phyloP scores from a whole-genome alignment of 2,888 invertebrate genomes.

The Dexiosoma caninum region DNA sequence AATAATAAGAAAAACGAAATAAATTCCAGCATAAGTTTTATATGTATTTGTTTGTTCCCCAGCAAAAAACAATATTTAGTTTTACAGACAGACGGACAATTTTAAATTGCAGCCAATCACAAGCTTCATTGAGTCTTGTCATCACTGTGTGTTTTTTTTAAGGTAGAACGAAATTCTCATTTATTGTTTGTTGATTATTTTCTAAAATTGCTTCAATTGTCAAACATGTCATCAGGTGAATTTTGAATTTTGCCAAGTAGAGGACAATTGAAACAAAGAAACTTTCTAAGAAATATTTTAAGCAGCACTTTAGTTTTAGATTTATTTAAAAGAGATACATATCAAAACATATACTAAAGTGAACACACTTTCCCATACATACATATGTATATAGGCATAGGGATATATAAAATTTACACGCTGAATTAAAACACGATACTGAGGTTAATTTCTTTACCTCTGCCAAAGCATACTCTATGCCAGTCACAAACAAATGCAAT shows the following conservation, averaged over 20 bases:
- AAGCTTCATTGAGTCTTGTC: constrained; percentile 56
- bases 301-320: not conserved
- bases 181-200: constrained; percentile 56
- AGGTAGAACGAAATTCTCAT: constrained; percentile 45
- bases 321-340: too few relatives aligned
- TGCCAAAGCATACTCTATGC: too few relatives aligned
- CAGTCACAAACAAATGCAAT: too few relatives aligned
- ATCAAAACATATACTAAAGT: too few relatives aligned
- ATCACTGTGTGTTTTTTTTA: constrained; percentile 45
- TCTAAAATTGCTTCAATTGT: constrained; percentile 49
- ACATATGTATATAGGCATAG: too few relatives aligned
- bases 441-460: too few relatives aligned
- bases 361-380: too few relatives aligned
- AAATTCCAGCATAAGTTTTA: constrained; percentile 18
- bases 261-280: constrained; percentile 24
- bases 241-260: constrained; percentile 25
- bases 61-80: constrained; percentile 42
- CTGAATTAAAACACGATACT: too few relatives aligned
- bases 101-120: constrained; percentile 55
- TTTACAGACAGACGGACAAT: constrained; percentile 26
- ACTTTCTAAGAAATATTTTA: not conserved
- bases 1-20: too few relatives aligned
- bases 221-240: constrained; percentile 52
- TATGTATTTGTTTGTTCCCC: not conserved
- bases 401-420: too few relatives aligned